A percentile compares a stretch with the other conserved stretches of the same genome.
phyloP scores from a whole-genome alignment of 1,140 invertebrate species.

The Zaprionus taronus region DNA sequence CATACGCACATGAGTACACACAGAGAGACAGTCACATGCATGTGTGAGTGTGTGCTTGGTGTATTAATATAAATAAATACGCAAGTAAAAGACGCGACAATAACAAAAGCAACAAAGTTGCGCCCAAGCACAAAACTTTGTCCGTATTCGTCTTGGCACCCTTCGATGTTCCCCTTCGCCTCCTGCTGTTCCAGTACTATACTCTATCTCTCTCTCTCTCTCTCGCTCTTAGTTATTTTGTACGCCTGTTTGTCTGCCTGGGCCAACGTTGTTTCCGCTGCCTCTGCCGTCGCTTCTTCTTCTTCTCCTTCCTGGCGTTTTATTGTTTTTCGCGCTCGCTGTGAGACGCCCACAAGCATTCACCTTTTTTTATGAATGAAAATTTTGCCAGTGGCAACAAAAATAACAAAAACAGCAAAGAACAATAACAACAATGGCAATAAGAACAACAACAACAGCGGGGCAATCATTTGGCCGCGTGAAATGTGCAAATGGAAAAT shows the following conservation, averaged over 20 bases:
- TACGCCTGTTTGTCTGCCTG: conserved; percentile 74
- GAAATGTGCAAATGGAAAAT: conserved; percentile 80
- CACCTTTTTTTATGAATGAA: conserved; percentile 79
- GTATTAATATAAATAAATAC: conserved; percentile 76
- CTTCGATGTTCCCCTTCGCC: not conserved
- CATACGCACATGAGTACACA: conserved; percentile 40
- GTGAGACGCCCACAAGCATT: conserved; percentile 56
- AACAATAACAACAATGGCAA: conserved; percentile 15
- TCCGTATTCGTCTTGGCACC: conserved; percentile 15
- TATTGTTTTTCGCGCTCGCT: conserved; percentile 76
- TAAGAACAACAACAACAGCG: conserved; percentile 18
- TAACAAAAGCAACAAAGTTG: conserved; percentile 57
- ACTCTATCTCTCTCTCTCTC: conserved; percentile 1
- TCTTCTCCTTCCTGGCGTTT: conserved; percentile 47
- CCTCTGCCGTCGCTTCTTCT: conserved; percentile 22
- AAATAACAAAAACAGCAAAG: conserved; percentile 47
- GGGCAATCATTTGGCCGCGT: conserved; percentile 53
- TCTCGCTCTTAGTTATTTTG: conserved; percentile 36
- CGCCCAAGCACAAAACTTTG: conserved; percentile 56
- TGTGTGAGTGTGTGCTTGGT: conserved; percentile 1
- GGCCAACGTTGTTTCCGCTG: conserved; percentile 42
- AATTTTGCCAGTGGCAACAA: conserved; percentile 60
- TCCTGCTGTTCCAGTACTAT: conserved; percentile 1
- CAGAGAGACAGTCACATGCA: conserved; percentile 12
- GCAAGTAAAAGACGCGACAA: conserved; percentile 57